phyloP scores from a whole-genome alignment of 2,113 vertebrate species.

The Gallinago undulata region DNA sequence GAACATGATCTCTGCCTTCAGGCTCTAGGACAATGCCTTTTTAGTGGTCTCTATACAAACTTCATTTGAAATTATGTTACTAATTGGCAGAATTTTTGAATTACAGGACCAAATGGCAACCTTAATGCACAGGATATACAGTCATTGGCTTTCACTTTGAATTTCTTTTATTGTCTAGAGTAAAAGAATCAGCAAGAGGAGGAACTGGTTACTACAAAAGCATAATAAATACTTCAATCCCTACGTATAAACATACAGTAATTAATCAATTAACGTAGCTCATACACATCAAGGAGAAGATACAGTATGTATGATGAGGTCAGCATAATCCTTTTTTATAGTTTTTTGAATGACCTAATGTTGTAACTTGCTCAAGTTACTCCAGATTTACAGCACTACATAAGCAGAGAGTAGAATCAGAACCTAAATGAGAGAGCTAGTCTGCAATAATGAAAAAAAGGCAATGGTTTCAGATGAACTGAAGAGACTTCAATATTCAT shows the following conservation, averaged over 20 bases:
- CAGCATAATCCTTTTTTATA: slow-evolving; percentile 33
- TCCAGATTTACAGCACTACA: not conserved
- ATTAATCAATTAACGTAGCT: slow-evolving; percentile 70
- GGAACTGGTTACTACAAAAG: slow-evolving; percentile 56
- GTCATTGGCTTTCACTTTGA: slow-evolving; percentile 63
- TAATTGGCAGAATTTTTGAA: slow-evolving; percentile 74
- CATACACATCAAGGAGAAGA: slow-evolving; percentile 27
- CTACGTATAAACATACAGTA: slow-evolving; percentile 66
- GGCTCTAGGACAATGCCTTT: slow-evolving; percentile 55
- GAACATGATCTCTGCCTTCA: slow-evolving; percentile 43
- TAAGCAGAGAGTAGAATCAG: not conserved
- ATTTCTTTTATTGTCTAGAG: slow-evolving; percentile 63
- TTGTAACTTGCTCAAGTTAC: not conserved
- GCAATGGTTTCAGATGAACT: not conserved
- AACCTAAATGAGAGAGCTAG: not conserved
- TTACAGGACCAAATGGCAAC: slow-evolving; percentile 69
- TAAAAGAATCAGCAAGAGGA: slow-evolving; percentile 40
- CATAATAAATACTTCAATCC: slow-evolving; percentile 51
- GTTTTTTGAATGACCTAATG: slow-evolving; percentile 31
- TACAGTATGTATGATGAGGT: slow-evolving; percentile 36
- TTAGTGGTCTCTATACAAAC: slow-evolving; percentile 61
- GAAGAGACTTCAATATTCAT: not conserved
- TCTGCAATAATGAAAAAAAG: not conserved
- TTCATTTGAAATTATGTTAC: slow-evolving; percentile 68
- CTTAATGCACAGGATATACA: slow-evolving; percentile 39